Evolutionary conservation across 64 coral and sea anemone genomes (phyloP).

Genomic region (Dendrophyllia cribrosa): DNA sequence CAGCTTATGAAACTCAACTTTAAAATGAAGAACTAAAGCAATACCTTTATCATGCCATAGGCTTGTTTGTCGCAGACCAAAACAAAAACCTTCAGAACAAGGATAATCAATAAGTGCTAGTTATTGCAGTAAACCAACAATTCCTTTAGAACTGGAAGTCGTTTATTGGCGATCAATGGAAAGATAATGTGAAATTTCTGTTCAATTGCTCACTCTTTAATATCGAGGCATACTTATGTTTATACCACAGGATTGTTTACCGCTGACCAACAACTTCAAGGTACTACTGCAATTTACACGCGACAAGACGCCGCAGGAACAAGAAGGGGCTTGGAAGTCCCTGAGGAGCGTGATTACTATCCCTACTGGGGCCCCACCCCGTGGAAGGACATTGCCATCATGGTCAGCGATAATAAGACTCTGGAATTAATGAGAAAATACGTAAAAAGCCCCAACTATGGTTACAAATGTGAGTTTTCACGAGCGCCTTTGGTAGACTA

Average conservation of each 20-base stretch:
- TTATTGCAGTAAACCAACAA: no score
- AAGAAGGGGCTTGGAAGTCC: conserved; percentile 69
- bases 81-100: neutral
- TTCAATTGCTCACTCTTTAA: no score
- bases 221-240: neutral
- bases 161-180: neutral
- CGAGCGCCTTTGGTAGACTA: no score
- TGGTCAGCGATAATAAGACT: neutral
- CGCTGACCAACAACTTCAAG: conserved; percentile 57
- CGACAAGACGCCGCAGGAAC: conserved; percentile 65
- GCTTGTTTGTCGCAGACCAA: neutral
- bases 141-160: no score
- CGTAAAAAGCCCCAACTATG: neutral
- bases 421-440: neutral
- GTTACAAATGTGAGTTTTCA: neutral
- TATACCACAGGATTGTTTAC: conserved; percentile 26
- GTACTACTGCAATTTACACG: conserved; percentile 64
- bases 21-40: neutral
- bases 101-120: neutral
- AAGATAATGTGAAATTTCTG: no score
- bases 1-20: conserved; percentile 21
- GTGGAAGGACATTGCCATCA: no score
- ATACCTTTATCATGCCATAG: no score
- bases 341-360: conserved; percentile 52
- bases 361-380: no score